Percentiles rank a stretch among this genome's conserved stretches.
Conservation (phyloP, 2,888 invertebrate species). For the Pseudococcus longispinus region DNA sequence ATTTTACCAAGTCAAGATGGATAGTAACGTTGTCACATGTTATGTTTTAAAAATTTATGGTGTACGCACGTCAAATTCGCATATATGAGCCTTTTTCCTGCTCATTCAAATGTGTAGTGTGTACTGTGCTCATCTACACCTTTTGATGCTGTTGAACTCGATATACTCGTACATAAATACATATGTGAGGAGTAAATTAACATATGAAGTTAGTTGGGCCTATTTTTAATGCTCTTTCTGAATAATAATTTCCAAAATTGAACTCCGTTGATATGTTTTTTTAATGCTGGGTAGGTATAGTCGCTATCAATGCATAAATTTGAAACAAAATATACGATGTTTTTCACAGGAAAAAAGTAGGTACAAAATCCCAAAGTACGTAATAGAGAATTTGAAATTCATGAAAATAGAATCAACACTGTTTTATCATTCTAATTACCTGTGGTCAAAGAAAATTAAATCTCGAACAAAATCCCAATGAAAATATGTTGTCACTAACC, state of each 20-base stretch:
- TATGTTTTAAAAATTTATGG: conserved; percentile 1
- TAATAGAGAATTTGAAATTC: too few species aligned
- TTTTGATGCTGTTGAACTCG: conserved; percentile 2
- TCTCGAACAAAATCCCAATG: background rate
- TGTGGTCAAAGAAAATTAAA: background rate
- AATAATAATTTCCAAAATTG: conserved; percentile 1
- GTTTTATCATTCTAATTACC: background rate
- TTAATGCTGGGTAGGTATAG: background rate
- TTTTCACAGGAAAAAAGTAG: too few species aligned
- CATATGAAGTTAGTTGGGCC: background rate
- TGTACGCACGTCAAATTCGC: background rate
- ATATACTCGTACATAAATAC: background rate
- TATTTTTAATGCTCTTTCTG: background rate
- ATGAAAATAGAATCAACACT: too few species aligned
- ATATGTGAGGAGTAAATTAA: background rate
- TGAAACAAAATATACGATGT: background rate
- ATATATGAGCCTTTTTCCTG: background rate
- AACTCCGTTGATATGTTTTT: background rate
- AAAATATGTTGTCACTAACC: background rate
- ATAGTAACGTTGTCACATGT: conserved; percentile 13
- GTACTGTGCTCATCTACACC: background rate
- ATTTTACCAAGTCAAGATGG: conserved; percentile 9
- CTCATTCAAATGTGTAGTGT: background rate
- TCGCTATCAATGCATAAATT: background rate
- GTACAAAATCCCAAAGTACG: too few species aligned